phyloP scores from a whole-genome alignment of 2,888 invertebrate genomes.

The Lasioglossum zephyrum region DNA sequence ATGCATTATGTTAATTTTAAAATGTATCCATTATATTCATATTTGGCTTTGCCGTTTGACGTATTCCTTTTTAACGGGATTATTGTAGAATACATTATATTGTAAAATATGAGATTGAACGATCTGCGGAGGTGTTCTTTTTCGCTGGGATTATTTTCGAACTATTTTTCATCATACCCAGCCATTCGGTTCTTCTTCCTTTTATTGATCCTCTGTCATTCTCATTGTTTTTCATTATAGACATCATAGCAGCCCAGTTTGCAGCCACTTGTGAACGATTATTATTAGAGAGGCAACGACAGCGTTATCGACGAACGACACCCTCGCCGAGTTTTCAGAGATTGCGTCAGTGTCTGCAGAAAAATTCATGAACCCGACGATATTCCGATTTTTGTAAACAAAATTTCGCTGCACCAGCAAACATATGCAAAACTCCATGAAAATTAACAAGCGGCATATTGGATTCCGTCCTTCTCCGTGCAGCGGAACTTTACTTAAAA shows the following conservation, averaged over 20 bases:
- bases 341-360: neutral
- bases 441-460: conserved; percentile 4
- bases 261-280: conserved; percentile 20
- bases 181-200: neutral
- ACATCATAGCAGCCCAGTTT: neutral
- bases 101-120: neutral
- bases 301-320: conserved; percentile 23
- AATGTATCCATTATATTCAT: neutral
- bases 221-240: conserved; percentile 13
- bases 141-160: neutral
- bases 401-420: neutral
- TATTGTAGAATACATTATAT: neutral
- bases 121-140: neutral
- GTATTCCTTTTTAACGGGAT: neutral
- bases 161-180: neutral
- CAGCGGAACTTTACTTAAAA: neutral
- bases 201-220: neutral
- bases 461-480: neutral
- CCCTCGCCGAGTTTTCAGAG: neutral
- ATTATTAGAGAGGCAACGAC: conserved; percentile 16
- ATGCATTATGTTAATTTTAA: neutral
- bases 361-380: neutral
- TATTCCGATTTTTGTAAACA: neutral
- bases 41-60: neutral
- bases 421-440: neutral